Evolutionary conservation across 1,140 invertebrate genomes (phyloP), one percentile per base, ranked within the genome.

Genomic region (Notospermus geniculatus): DNA sequence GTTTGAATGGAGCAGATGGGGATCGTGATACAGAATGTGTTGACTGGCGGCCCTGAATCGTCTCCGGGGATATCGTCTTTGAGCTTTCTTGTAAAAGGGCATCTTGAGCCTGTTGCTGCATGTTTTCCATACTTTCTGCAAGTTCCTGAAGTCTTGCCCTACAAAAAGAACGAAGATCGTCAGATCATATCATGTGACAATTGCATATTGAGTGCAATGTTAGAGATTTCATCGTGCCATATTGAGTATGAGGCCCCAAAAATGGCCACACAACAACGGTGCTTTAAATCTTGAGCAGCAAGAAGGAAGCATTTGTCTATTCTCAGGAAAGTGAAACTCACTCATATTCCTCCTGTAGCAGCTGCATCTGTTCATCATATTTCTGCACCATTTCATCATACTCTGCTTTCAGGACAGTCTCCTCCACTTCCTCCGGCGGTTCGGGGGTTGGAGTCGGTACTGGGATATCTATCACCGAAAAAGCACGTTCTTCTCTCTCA

Each of bases 311-410:
- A n/a, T n/a, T n/a, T n/a, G n/a, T n/a, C n/a, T n/a, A n/a, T n/a
- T n/a, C n/a, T n/a, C n/a, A 30, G 19, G 57, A 23, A 43, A 27
- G 17, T 57, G 29, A 13, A 9, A 68, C 71, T 68, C 62, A 77
- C 75, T 77, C 75, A 60, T 77, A 77, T 68, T 70, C 67, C 5
- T 66, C 55, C 50, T 71, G 69, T 29, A 77, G 41, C 22, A 67
- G 57, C 19, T 69, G 53, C 30, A 77, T 59, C 30, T 77, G 71
- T 25, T 71, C 55, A 22, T 74, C 59, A 36, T 75, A 72, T 28
- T 61, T 60, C 4, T 58, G 19, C 29, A 73, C 25, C 41, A 77
- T 27, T 45, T 62, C 54, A 36, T 77, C 71, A 59, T 67, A 67
- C 45, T 77, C 75, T 7, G 32, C 29, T 59, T 67, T 71, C 4